Percentiles rank a stretch among this genome's conserved stretches.
These are phyloP conservation scores for Vannuccia rotundouncinata DNA, from an alignment of 2,888 invertebrate species.

Conservation along the genomic window DNA sequence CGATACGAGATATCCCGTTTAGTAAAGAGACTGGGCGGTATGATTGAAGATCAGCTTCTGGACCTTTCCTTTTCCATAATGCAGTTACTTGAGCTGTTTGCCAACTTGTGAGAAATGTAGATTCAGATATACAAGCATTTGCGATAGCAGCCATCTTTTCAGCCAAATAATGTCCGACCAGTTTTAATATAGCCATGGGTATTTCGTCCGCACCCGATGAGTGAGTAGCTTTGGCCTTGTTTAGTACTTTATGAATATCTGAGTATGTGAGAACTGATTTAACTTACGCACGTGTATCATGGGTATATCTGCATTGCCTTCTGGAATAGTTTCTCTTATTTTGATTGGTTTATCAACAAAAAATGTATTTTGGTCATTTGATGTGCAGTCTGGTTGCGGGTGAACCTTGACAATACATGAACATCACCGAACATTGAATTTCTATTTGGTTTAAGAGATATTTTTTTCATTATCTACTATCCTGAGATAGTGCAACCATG, in stretches of 20 bases:
- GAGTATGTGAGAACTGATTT: neutral
- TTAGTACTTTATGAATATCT: neutral
- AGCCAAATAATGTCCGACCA: neutral
- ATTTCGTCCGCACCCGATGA: slow-evolving; percentile 5
- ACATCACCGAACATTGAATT: too few species aligned
- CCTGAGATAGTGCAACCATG: too few species aligned
- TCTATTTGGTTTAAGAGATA: too few species aligned
- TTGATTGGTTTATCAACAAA: neutral
- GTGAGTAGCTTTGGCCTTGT: neutral
- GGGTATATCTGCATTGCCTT: neutral
- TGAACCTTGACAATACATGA: too few species aligned
- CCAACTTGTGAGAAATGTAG: slow-evolving; percentile 1
- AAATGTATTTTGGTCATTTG: neutral
- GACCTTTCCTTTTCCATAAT: slow-evolving; percentile 10
- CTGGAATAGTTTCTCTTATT: neutral
- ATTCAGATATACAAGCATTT: slow-evolving; percentile 2
- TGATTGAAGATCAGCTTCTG: neutral
- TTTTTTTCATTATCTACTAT: too few species aligned
- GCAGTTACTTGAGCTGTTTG: neutral
- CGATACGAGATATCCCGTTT: neutral
- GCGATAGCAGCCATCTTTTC: neutral
- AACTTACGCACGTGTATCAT: neutral
- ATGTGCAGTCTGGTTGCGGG: neutral
- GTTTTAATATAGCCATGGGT: neutral
- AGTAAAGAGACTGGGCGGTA: neutral